Evolutionary conservation across 2,797 vertebrate species (phyloP).

Genomic region (Argentina silus): DNA sequence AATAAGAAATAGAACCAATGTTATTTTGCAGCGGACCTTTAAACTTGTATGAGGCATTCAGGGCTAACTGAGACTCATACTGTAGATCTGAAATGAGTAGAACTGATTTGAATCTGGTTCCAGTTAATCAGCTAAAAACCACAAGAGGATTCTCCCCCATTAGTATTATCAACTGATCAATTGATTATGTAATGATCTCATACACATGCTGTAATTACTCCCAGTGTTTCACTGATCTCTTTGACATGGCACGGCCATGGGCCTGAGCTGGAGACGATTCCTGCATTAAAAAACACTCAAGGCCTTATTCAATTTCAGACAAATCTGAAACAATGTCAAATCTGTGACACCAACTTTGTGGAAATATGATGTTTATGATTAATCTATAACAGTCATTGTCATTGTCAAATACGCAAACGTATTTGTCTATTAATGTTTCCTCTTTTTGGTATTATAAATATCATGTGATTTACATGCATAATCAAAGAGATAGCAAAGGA

Average conservation of each 20-base stretch:
- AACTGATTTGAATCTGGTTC: constrained; percentile 11
- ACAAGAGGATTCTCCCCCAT: constrained; percentile 8
- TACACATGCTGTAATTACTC: constrained; percentile 19
- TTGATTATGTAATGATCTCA: constrained; percentile 34
- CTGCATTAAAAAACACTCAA: no score
- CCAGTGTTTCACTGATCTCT: background rate
- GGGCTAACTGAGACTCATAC: background rate
- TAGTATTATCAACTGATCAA: constrained; percentile 30
- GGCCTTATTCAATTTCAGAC: no score
- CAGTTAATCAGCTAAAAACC: constrained; percentile 19
- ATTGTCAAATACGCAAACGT: no score
- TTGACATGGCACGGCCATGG: background rate
- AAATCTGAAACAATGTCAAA: no score
- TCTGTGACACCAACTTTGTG: no score
- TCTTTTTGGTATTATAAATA: no score
- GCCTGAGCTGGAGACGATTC: background rate
- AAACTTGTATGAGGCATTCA: background rate
- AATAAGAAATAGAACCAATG: background rate
- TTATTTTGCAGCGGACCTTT: background rate
- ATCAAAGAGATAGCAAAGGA: no score
- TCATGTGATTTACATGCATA: no score
- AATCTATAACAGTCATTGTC: no score
- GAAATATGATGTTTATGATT: no score
- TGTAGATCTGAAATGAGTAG: background rate
- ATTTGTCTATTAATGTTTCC: no score